phyloP scores from a whole-genome alignment of 1,140 invertebrate species.

The Brachionus plicatilis region DNA sequence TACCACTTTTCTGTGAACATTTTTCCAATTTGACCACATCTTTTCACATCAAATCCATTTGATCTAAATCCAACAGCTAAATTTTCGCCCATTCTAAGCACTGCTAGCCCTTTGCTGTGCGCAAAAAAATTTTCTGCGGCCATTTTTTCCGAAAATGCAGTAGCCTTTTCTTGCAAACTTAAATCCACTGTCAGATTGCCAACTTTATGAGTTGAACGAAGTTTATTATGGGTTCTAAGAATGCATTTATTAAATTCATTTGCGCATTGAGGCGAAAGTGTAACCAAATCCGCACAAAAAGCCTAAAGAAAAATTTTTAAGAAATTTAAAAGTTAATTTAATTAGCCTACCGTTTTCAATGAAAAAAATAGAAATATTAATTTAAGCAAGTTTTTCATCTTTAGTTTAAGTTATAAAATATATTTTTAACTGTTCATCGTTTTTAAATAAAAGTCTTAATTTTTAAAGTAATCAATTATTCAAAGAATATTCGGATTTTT shows the following conservation, averaged over 20 bases:
- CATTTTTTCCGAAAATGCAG: background rate
- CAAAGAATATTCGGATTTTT: background rate
- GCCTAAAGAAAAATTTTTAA: background rate
- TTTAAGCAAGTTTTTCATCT: background rate
- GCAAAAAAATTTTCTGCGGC: background rate
- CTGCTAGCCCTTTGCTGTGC: background rate
- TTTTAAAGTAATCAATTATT: background rate
- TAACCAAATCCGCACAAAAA: background rate
- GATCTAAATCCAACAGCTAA: background rate
- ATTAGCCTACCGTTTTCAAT: background rate
- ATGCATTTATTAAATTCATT: background rate
- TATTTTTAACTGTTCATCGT: background rate
- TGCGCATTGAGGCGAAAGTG: background rate
- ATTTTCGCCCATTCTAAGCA: background rate
- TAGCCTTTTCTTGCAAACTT: background rate
- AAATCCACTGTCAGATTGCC: background rate
- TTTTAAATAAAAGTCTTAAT: background rate
- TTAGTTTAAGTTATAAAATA: background rate
- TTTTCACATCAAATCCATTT: background rate
- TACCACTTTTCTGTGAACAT: background rate
- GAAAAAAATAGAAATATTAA: background rate
- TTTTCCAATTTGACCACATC: background rate
- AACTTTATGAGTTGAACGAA: background rate
- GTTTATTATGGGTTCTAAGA: background rate
- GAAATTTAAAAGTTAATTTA: background rate